Conservation (phyloP, 1,140 invertebrate genomes). For the Nebria ingens region DNA sequence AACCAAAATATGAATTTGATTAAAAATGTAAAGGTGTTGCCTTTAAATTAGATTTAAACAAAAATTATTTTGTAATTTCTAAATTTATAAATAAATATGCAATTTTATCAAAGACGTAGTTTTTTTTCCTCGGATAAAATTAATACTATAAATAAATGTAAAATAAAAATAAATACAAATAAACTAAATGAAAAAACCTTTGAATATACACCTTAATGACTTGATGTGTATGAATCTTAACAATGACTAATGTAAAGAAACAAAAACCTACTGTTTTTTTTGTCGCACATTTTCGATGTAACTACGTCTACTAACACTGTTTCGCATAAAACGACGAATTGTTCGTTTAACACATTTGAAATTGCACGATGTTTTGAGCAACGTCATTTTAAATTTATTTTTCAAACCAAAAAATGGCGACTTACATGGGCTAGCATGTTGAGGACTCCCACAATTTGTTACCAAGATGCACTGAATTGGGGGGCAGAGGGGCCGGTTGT, state of each 20-base stretch:
- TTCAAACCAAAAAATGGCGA: no score
- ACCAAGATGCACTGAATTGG: background rate
- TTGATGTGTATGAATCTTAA: background rate
- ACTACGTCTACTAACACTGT: background rate
- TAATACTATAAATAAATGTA: background rate
- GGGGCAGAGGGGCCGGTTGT: background rate
- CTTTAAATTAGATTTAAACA: no score
- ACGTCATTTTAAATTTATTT: no score
- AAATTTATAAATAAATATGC: no score
- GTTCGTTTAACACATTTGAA: background rate
- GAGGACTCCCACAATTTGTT: constrained; percentile 1
- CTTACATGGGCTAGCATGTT: background rate
- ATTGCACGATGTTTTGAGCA: constrained; percentile 3
- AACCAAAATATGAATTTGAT: no score
- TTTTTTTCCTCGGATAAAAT: no score
- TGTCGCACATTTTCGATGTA: constrained; percentile 5
- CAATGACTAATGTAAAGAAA: background rate
- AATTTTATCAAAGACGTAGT: no score
- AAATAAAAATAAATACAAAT: background rate
- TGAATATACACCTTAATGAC: background rate
- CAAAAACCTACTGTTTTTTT: no score
- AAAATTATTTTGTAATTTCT: no score
- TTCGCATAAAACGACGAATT: background rate
- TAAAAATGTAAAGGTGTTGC: no score
- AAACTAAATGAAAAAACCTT: background rate